phyloP scores from a whole-genome alignment of 1,140 invertebrate species.

The Scaptomyza pallida region DNA sequence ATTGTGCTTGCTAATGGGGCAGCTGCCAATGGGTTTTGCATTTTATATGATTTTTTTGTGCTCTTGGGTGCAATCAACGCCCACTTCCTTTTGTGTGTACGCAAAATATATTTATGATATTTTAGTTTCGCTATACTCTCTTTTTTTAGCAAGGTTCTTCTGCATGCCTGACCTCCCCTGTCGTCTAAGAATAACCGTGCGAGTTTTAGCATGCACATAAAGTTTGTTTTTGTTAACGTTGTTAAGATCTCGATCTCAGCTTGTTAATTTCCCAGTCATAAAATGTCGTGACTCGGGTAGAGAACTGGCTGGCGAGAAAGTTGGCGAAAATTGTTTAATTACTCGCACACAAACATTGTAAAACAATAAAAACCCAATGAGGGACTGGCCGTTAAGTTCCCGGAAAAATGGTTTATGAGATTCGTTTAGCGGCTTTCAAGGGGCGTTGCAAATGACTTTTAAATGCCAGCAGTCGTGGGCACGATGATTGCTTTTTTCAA shows the following conservation, averaged over 20 bases:
- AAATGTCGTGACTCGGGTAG: conserved; percentile 47
- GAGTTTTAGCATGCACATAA: conserved; percentile 54
- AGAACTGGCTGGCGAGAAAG: conserved; percentile 47
- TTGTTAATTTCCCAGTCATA: conserved; percentile 69
- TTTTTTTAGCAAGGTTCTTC: conserved; percentile 16
- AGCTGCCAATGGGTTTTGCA: conserved; percentile 42
- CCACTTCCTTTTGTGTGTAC: conserved; percentile 59
- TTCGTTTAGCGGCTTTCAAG: conserved; percentile 62
- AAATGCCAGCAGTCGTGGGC: conserved; percentile 57
- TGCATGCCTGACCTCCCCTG: conserved; percentile 15
- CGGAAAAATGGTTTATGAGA: conserved; percentile 62
- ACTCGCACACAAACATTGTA: conserved; percentile 71
- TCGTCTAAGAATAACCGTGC: conserved; percentile 26
- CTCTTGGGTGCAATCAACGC: conserved; percentile 47
- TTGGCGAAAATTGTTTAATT: conserved; percentile 69
- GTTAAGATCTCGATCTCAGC: conserved; percentile 33
- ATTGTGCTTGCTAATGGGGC: conserved; percentile 47
- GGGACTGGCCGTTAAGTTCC: conserved; percentile 17
- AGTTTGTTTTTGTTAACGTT: conserved; percentile 10
- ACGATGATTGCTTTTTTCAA: conserved; percentile 54
- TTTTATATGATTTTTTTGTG: not conserved
- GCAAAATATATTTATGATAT: conserved; percentile 22
- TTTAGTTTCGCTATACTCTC: conserved; percentile 12
- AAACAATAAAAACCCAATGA: conserved; percentile 65
- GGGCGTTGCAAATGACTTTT: conserved; percentile 81